These are phyloP conservation scores for Trachymyrmex septentrionalis DNA, from an alignment of 1,140 invertebrate species.

Conservation along the genomic window DNA sequence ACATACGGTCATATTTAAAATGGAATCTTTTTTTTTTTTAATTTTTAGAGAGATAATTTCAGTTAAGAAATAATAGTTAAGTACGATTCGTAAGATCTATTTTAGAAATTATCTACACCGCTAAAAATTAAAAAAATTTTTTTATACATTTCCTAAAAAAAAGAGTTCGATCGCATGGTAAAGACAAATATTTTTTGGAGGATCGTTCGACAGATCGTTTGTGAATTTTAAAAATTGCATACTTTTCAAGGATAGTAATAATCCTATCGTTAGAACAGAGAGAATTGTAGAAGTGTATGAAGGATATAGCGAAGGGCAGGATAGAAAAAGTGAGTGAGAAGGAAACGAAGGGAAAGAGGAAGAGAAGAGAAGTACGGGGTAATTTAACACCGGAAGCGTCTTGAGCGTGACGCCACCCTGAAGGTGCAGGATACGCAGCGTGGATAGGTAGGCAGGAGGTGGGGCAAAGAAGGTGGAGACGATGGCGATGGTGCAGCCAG, in stretches of 20 bases:
- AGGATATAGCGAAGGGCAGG: constrained; percentile 22
- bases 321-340: constrained; percentile 37
- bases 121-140: neutral
- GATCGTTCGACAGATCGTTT: neutral
- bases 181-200: neutral
- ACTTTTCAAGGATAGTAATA: constrained; percentile 34
- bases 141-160: neutral
- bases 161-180: neutral
- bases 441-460: constrained; percentile 79
- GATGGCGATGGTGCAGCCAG: constrained; percentile 79
- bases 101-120: neutral
- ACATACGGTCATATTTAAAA: neutral
- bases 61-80: too few species aligned
- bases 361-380: constrained; percentile 78
- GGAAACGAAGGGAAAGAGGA: constrained; percentile 55
- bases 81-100: too few species aligned
- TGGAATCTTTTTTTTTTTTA: neutral
- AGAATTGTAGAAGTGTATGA: constrained; percentile 22
- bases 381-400: constrained; percentile 87
- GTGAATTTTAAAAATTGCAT: constrained; percentile 5
- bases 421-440: constrained; percentile 85
- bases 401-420: constrained; percentile 87
- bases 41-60: too few species aligned
- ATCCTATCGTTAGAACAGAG: neutral
- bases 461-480: constrained; percentile 77